These are phyloP conservation scores for Takifugu flavidus DNA, from an alignment of 2,113 vertebrate genomes.

Conservation along the genomic window DNA sequence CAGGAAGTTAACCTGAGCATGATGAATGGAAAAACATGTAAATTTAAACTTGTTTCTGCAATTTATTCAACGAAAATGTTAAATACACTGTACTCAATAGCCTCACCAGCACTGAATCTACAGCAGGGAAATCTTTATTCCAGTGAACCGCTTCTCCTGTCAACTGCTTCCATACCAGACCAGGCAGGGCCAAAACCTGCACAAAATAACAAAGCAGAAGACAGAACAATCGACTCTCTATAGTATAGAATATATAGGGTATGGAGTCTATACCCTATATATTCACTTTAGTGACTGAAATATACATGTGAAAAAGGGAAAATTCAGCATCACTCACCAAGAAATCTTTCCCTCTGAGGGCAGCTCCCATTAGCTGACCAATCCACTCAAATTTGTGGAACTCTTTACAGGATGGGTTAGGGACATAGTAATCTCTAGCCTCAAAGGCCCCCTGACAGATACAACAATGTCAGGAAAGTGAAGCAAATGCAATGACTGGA, in stretches of 20 bases:
- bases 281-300: neutral
- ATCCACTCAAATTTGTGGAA: constrained; percentile 96
- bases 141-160: constrained; percentile 92
- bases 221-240: constrained; percentile 1
- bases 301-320: neutral
- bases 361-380: constrained; percentile 95
- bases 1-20: constrained; percentile 87
- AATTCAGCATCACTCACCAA: constrained; percentile 76
- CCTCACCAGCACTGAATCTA: constrained; percentile 93
- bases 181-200: constrained; percentile 92
- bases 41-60: too few species aligned
- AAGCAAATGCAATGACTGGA: neutral
- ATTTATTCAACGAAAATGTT: too few species aligned
- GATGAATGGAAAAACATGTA: neutral
- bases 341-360: constrained; percentile 94
- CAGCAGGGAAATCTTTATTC: constrained; percentile 92
- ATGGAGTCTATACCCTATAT: neutral
- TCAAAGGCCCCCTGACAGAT: constrained; percentile 85
- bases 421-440: constrained; percentile 94
- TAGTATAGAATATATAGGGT: too few species aligned
- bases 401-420: constrained; percentile 93
- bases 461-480: neutral
- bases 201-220: constrained; percentile 1
- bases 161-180: constrained; percentile 95
- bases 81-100: constrained; percentile 8